phyloP scores from a whole-genome alignment of 2,888 invertebrate genomes.

The Vandiemenella viatica region DNA sequence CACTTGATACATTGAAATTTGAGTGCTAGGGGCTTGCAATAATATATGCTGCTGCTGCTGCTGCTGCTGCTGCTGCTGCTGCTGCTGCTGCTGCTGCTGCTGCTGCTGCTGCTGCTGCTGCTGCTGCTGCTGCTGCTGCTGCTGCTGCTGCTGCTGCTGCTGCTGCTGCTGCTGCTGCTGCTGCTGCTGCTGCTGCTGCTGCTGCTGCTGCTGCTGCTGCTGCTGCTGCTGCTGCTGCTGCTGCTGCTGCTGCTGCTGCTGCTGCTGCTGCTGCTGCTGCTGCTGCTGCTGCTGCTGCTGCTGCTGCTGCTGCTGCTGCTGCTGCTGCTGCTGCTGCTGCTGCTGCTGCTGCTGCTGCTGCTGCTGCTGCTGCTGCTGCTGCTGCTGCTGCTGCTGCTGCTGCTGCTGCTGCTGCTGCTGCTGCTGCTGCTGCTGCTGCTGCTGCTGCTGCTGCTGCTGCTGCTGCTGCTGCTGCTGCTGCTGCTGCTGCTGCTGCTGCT shows the following conservation, averaged over 20 bases:
- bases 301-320: background rate
- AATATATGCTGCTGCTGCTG: too few species aligned
- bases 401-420: background rate
- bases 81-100: background rate
- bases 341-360: background rate
- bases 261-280: background rate
- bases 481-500: background rate
- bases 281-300: background rate
- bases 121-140: background rate
- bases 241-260: background rate
- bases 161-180: background rate
- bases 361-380: background rate
- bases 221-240: background rate
- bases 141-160: background rate
- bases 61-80: background rate
- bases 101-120: background rate
- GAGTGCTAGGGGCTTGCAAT: too few species aligned
- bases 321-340: background rate
- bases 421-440: background rate
- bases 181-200: background rate
- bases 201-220: background rate
- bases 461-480: background rate
- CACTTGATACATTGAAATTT: too few species aligned
- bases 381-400: background rate
- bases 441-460: background rate